Percentiles rank a stretch among this genome's conserved stretches.
These are phyloP conservation scores for Limnephilus marmoratus DNA, from an alignment of 2,888 invertebrate genomes.

Conservation along the genomic window DNA sequence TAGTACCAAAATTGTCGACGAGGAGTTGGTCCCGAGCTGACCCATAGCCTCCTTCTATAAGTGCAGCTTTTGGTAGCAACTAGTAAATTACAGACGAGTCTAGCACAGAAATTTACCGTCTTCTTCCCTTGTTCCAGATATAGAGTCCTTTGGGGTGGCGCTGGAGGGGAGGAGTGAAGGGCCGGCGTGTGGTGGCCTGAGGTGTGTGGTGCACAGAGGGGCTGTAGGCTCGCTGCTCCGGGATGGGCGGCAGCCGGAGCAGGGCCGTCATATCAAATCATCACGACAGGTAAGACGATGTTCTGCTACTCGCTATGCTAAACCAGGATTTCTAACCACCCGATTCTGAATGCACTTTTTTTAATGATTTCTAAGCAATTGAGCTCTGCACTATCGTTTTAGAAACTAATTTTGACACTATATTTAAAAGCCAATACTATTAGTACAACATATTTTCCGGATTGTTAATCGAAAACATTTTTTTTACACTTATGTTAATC, in stretches of 20 bases:
- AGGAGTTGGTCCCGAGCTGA: not conserved
- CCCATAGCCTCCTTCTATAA: not conserved
- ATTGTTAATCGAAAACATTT: not conserved
- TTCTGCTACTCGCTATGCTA: not conserved
- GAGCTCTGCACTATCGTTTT: not conserved
- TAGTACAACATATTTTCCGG: not conserved
- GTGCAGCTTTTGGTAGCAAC: not conserved
- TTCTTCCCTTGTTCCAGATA: conserved; percentile 59
- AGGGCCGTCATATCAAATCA: conserved; percentile 62
- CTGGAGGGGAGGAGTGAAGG: not conserved
- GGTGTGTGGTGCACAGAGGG: not conserved
- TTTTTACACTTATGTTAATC: not conserved
- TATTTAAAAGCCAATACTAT: not conserved
- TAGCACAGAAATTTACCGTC: conserved; percentile 58
- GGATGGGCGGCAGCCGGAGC: conserved; percentile 63
- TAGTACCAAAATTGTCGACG: too few species aligned
- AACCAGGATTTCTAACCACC: not conserved
- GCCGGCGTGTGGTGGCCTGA: not conserved
- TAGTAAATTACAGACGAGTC: not conserved
- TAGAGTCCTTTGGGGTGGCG: conserved; percentile 25
- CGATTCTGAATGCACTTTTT: not conserved
- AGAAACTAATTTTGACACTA: not conserved
- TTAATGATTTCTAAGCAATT: not conserved
- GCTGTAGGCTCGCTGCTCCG: conserved; percentile 49
- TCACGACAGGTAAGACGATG: not conserved